Conservation (phyloP, 2,888 invertebrate species). For the Acanthosepion esculentum region DNA sequence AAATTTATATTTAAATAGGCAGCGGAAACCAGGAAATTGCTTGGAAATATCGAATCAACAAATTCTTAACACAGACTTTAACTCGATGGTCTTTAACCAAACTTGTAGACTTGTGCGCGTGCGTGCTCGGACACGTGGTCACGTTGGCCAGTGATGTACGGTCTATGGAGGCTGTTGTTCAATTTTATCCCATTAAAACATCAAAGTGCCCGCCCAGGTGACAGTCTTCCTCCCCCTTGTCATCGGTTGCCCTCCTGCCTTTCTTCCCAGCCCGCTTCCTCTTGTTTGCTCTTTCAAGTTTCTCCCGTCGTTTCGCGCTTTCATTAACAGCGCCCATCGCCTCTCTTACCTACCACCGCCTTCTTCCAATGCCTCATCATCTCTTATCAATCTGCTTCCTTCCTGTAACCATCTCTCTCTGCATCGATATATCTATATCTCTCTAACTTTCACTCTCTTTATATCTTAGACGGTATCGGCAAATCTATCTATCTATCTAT, state of each 20-base stretch:
- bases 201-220: neutral
- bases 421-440: neutral
- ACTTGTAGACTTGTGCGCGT: no score
- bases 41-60: no score
- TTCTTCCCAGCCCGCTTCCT: neutral
- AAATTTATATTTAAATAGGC: no score
- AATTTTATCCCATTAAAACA: slow-evolving; percentile 33
- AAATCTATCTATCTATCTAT: neutral
- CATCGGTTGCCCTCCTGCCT: neutral
- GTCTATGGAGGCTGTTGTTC: neutral
- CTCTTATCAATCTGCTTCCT: neutral
- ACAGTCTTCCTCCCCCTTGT: neutral
- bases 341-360: no score
- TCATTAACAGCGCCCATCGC: neutral
- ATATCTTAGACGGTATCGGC: no score
- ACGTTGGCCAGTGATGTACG: neutral
- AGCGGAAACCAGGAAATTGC: no score
- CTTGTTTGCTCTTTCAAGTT: neutral
- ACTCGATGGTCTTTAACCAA: no score
- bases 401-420: neutral
- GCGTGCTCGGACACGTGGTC: neutral
- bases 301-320: neutral
- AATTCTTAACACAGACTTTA: no score
- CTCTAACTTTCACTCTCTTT: no score
- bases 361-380: neutral